A percentile compares a stretch with the other conserved stretches of the same genome.
Conservation (phyloP, 2,888 invertebrate genomes). For the Phalera bucephala region DNA sequence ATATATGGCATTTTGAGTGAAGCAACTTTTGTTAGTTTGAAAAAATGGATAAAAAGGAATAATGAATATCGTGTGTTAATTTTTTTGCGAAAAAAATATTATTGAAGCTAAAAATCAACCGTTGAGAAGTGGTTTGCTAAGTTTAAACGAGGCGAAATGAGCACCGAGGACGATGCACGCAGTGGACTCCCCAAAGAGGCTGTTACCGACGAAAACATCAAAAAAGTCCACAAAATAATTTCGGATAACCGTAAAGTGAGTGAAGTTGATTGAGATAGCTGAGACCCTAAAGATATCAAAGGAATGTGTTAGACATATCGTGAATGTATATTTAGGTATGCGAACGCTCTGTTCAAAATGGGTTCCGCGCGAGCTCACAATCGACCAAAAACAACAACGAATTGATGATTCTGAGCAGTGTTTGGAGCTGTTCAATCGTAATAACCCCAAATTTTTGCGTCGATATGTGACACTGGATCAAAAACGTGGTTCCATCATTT, state of each 20-base stretch:
- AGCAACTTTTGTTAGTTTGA: too few relatives aligned
- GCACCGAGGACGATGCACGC: conserved; percentile 7
- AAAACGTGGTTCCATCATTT: conserved; percentile 4
- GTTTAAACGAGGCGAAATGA: conserved; percentile 7
- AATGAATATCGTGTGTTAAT: too few relatives aligned
- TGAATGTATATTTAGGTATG: not conserved
- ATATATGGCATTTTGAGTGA: too few relatives aligned
- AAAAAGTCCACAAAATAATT: conserved; percentile 6
- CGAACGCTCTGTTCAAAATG: conserved; percentile 7
- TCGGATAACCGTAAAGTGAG: conserved; percentile 5
- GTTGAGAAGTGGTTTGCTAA: conserved; percentile 5
- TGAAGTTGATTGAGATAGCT: conserved; percentile 11
- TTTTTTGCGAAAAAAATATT: not conserved
- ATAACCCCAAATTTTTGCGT: conserved; percentile 3
- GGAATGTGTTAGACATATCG: conserved; percentile 9
- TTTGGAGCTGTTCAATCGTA: conserved; percentile 3
- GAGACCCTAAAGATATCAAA: conserved; percentile 10
- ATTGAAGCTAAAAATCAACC: conserved; percentile 1
- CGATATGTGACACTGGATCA: conserved; percentile 4
- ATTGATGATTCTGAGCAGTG: conserved; percentile 6
- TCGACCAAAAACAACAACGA: conserved; percentile 6
- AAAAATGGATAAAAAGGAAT: too few relatives aligned
- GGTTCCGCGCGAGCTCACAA: conserved; percentile 3
- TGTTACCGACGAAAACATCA: conserved; percentile 7
- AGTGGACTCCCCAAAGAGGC: conserved; percentile 9